A percentile compares a stretch with the other conserved stretches of the same genome.
phyloP scores from a whole-genome alignment of 2,888 invertebrate genomes.

The Sphaeridia pumilis region DNA sequence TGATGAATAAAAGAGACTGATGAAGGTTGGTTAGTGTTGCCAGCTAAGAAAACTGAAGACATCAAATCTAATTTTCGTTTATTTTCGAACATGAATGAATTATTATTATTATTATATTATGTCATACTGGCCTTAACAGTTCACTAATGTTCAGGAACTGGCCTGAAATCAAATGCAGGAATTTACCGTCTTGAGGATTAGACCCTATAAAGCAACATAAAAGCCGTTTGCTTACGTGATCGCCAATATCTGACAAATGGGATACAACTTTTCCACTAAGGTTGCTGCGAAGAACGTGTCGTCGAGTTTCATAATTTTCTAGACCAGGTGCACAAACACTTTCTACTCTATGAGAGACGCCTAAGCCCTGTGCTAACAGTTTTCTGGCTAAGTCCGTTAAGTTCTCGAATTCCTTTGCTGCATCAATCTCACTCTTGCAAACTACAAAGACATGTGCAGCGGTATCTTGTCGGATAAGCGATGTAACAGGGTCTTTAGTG shows the following conservation, averaged over 20 bases:
- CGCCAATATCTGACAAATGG: constrained; percentile 56
- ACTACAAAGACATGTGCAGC: constrained; percentile 53
- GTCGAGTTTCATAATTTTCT: constrained; percentile 53
- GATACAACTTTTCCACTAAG: constrained; percentile 60
- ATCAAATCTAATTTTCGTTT: too few species aligned
- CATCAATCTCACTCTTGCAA: constrained; percentile 45
- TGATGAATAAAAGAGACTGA: neutral
- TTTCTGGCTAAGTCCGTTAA: constrained; percentile 38
- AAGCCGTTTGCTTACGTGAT: constrained; percentile 65
- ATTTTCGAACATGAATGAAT: too few species aligned
- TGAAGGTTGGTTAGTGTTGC: too few species aligned
- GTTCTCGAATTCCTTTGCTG: constrained; percentile 47
- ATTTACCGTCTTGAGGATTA: constrained; percentile 48
- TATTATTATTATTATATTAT: neutral
- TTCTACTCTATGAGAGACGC: constrained; percentile 49
- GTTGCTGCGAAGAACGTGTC: constrained; percentile 56
- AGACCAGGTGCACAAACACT: constrained; percentile 54
- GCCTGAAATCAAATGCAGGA: constrained; percentile 58
- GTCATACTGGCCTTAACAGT: constrained; percentile 43
- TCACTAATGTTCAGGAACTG: constrained; percentile 61
- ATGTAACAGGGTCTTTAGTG: constrained; percentile 37
- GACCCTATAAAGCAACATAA: constrained; percentile 50
- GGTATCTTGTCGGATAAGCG: constrained; percentile 51
- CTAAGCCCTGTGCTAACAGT: constrained; percentile 52
- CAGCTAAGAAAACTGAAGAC: too few species aligned